Base-by-base conservation (phyloP, 2,113 vertebrate species). In the Crotophaga sulcirostris region DNA sequence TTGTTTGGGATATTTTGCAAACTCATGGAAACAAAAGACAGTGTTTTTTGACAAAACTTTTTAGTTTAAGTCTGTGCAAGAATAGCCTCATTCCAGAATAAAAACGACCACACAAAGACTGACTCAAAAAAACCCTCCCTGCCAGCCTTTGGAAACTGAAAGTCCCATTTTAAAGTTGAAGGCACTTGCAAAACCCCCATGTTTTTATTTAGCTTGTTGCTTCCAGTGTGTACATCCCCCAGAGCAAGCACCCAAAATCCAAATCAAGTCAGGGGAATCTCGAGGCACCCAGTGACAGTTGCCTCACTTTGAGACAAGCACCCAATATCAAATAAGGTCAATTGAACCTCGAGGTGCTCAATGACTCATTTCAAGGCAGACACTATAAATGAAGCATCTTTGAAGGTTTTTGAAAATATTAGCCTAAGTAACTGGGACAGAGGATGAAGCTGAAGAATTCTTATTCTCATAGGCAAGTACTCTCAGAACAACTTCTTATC, bases 31-130 rank as follows among this genome's bases (percentile, higher is more conserved):
- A 97, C 95, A 96, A 96, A 96, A 93, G 94, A 94, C 95, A 96
- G 90, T 94, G 90, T 69, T 63, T 94, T 92, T 86, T 69, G 90
- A 94, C 95, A 94, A 89, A 85, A 95, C 62, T 73, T 93, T 72
- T 95, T 15, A 44, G 85, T 77, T 70, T 66, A 92, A 92, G 69
- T 96, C 88, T 93, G 67, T 84, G 82, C 88, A 90, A 85, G 92
- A 95, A 54, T 58, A 13, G 67, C 73, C 79, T 93, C 68, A 54
- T 94, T 93, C 63, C 90, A 93, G 90, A 94, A 83, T 5, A 83
- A 90, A 90, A 94, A 91, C 96, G 94, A 94, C 95, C 96, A 96
- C 95, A 95, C 96, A 96, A 94, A 92, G 92, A 95, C 89, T 84
- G 87, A 91, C 85, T 93, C 88, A 90, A 94, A 96, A 73, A 73